These are phyloP conservation scores for Zonitis immaculata DNA, from an alignment of 2,888 invertebrate genomes.

Conservation along the genomic window DNA sequence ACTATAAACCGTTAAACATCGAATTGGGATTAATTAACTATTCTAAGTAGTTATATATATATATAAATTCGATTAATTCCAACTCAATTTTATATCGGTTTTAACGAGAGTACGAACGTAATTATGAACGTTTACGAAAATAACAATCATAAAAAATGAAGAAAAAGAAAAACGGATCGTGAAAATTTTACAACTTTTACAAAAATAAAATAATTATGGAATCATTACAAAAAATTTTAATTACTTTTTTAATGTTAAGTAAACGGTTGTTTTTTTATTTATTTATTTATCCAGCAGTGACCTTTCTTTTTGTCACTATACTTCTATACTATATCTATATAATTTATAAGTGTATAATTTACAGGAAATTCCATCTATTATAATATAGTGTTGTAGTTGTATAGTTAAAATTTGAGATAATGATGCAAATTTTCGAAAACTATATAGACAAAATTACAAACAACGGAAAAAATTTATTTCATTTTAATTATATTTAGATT, in stretches of 20 bases:
- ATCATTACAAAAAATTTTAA: too few relatives aligned
- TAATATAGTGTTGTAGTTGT: too few relatives aligned
- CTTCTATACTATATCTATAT: too few relatives aligned
- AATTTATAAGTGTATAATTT: background rate
- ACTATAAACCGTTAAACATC: conserved; percentile 13
- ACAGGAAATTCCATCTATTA: background rate
- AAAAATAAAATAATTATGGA: too few relatives aligned
- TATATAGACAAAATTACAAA: background rate
- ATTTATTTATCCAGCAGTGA: too few relatives aligned
- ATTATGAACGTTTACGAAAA: too few relatives aligned
- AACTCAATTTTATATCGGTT: background rate
- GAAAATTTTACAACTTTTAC: too few relatives aligned
- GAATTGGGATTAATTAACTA: conserved; percentile 20
- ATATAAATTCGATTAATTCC: conserved; percentile 18
- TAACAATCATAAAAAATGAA: background rate
- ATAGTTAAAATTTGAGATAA: conserved; percentile 12
- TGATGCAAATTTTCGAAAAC: conserved; percentile 21
- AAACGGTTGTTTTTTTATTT: too few relatives aligned
- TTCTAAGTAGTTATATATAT: too few relatives aligned
- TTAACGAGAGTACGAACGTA: background rate
- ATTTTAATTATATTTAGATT: conserved; percentile 13
- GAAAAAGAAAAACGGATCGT: background rate
- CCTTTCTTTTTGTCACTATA: too few relatives aligned
- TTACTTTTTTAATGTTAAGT: too few relatives aligned
- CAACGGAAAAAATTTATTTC: conserved; percentile 8